phyloP scores from a whole-genome alignment of 2,113 vertebrate genomes.

The Boulengeromyrus knoepffleri region DNA sequence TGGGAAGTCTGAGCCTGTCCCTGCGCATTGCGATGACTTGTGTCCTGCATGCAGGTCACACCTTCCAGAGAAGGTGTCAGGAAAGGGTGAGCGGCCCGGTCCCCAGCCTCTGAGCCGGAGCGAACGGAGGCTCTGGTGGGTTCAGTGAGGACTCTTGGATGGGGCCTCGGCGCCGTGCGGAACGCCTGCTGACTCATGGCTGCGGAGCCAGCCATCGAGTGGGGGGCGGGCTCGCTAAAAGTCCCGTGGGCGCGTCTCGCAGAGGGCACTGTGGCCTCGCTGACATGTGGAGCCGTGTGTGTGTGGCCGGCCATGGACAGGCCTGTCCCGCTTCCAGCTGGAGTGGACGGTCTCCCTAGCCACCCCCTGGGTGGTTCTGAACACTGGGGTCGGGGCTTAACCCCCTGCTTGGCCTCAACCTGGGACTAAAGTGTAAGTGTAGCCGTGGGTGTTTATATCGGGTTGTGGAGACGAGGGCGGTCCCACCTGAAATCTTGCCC shows the following conservation, averaged over 20 bases:
- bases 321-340: background rate
- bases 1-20: background rate
- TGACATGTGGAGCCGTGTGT: background rate
- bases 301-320: background rate
- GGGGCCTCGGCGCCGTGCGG: background rate
- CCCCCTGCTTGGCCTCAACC: background rate
- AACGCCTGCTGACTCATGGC: slow-evolving; percentile 30
- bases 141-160: background rate
- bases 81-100: background rate
- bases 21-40: background rate
- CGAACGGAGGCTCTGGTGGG: background rate
- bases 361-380: background rate
- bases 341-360: background rate
- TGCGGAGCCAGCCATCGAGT: slow-evolving; percentile 17
- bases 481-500: background rate
- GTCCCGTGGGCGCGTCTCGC: background rate
- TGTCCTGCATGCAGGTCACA: background rate
- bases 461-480: background rate
- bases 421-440: background rate
- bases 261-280: background rate
- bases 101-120: background rate
- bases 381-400: background rate
- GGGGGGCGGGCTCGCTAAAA: background rate
- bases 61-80: background rate
- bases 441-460: background rate